These are phyloP conservation scores for Scrobipalpa costella DNA, from an alignment of 2,888 invertebrate genomes.

Conservation along the genomic window DNA sequence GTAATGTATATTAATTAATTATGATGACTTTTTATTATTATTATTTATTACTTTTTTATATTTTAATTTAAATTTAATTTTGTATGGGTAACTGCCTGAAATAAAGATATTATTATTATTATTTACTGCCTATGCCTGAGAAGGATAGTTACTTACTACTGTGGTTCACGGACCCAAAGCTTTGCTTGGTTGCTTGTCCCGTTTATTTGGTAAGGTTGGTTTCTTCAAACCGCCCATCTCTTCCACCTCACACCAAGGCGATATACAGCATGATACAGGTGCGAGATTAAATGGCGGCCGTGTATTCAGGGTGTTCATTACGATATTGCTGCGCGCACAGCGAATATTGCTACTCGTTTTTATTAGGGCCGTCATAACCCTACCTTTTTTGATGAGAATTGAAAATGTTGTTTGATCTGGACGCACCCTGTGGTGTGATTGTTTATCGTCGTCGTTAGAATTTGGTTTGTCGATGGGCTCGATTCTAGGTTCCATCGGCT, in stretches of 20 bases:
- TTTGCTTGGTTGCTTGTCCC: too few species aligned
- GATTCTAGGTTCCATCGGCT: too few species aligned
- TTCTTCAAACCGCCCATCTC: constrained; percentile 8
- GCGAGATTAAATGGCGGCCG: constrained; percentile 78
- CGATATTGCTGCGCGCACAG: constrained; percentile 76
- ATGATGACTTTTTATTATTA: too few species aligned
- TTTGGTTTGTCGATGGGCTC: background rate
- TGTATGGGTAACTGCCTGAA: too few species aligned
- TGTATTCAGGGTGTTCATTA: constrained; percentile 79
- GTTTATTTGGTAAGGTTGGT: background rate
- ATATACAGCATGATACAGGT: constrained; percentile 75
- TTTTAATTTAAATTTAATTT: too few species aligned
- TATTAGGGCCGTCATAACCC: constrained; percentile 75
- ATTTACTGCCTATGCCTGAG: too few species aligned
- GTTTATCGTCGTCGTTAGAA: constrained; percentile 43
- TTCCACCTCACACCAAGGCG: constrained; percentile 35
- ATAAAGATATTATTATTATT: too few species aligned
- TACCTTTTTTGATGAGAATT: constrained; percentile 79
- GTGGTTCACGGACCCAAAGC: too few species aligned
- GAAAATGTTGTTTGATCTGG: constrained; percentile 75
- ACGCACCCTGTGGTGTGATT: constrained; percentile 41
- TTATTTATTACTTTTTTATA: too few species aligned
- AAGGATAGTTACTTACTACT: too few species aligned
- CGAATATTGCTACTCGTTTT: constrained; percentile 72
- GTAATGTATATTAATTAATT: too few species aligned